Evolutionary conservation across 92 coral and sea anemone genomes (phyloP).

Genomic region (Umimayanthus chanpuru): DNA sequence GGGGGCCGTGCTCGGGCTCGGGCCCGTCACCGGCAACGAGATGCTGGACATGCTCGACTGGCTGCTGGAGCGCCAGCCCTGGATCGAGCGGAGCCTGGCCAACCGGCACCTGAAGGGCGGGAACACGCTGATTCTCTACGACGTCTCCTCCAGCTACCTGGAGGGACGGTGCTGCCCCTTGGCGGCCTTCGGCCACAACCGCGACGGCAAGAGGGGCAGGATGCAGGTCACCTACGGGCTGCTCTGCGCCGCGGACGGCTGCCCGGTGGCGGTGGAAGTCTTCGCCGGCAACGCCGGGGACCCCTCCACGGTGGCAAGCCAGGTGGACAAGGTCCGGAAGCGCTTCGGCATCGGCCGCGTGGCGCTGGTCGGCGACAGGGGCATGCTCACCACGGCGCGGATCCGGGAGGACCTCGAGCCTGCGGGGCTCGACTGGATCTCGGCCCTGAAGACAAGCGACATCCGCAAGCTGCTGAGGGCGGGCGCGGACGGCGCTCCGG

Average conservation of each 20-base stretch:
- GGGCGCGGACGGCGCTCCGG: no score
- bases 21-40: neutral
- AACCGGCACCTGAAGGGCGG: neutral
- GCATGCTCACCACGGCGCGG: no score
- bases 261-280: neutral
- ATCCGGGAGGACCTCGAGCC: no score
- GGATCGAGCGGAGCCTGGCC: neutral
- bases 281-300: neutral
- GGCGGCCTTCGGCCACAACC: neutral
- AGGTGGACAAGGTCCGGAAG: no score
- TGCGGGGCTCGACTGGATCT: no score
- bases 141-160: neutral
- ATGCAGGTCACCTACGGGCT: neutral
- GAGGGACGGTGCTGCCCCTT: neutral
- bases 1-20: neutral
- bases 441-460: no score
- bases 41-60: neutral
- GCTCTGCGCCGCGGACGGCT: neutral
- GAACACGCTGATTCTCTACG: neutral
- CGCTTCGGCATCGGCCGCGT: no score
- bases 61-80: neutral
- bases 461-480: no score
- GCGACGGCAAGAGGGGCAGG: neutral
- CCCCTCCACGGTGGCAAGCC: no score
- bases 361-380: no score